Evolutionary conservation across 2,888 invertebrate genomes (phyloP), one percentile per base, ranked within the genome.

Genomic region (Drosophila melanosoma): DNA sequence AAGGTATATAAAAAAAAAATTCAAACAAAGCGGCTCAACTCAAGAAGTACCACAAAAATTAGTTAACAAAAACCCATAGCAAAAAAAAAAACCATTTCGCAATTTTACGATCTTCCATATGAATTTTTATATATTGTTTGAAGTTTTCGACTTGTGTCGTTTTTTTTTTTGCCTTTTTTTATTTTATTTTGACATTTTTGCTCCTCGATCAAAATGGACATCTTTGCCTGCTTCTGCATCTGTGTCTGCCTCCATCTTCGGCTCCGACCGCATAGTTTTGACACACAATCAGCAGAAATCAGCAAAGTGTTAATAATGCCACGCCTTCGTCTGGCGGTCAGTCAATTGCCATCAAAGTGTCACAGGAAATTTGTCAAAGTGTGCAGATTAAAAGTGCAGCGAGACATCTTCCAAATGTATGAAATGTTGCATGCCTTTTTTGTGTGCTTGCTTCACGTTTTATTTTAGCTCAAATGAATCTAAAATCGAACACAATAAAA

Each of bases 281-380:
- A 86, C 74, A 79, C 82, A 76, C 69, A 84, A 89, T 87, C 84
- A 75, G 67, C 59, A 51, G 40, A 70, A 85, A 70, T 74, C 84
- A 87, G 79, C 71, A 79, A 87, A 83, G 84, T 89, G 84, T 89
- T 81, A 85, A 85, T 89, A 89, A 85, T 89, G 82, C 76, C 82
- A 69, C 70, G 70, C 81, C 69, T 71, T 73, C 78, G 79, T 74
- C 74, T 69, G 68, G 60, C 80, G 73, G 79, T 68, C 81, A 51
- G 69, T 78, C 74, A 68, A 78, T 71, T 71, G 60, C 48, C 60
- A 45, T 60, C 38, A 76, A 76, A 57, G n/a, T 89, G 84, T 83
- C 84, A 87, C 67, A 71, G 68, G 74, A 66, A 76, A 81, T 83
- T 81, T 87, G 87, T 87, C 89, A 84, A 71, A 73, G 71, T 70